Evolutionary conservation across 2,888 invertebrate genomes (phyloP), one percentile per base, ranked within the genome.

Genomic region (Gasteruption jaculator): DNA sequence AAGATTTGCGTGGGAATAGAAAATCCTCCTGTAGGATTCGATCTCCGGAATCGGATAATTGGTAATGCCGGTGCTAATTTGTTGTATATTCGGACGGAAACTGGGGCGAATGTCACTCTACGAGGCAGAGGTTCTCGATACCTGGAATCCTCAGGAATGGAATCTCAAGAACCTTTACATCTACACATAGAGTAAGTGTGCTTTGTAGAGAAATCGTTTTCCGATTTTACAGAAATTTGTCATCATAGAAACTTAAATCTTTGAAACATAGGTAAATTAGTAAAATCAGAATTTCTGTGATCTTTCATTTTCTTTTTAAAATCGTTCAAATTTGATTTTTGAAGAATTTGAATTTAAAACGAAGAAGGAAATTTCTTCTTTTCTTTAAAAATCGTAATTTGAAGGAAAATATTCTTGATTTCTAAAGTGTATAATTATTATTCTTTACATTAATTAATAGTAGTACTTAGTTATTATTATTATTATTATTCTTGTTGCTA

Each of bases 1-100:
- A 87, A 86, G 72, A 79, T 89, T 52, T 82, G 82, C 57, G 78
- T 87, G 56, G 86, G 86, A 26, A 74, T 88, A 53, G 87, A 88
- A 58, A 81, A 84, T 74, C 82, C 85, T 37, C 85, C 86, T 19
- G 79, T 82, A 48, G 77, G 80, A 48, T 88, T 86, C 68, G 85
- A 86, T 67, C 79, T 87, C 53, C 80, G 84, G 63, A 80, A 81
- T 50, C 82, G 86, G 60, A 79, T 88, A 54, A 74, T 85, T 50
- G 89, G 89, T 39, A 74, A 77, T 61, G 79, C 79, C 58, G 82
- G 82, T 38, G 81, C 83, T 18, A 84, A 85, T 71, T 74, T 88
- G 57, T 80, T 85, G 58, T 88, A 87, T 56, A 87, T 89, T 53
- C 75, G 83, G 52, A 81, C 80, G 38, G 87, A 88, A 71, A 86